Evolutionary conservation across 2,888 invertebrate species (phyloP).

Genomic region (Malthinus flaveolus): DNA sequence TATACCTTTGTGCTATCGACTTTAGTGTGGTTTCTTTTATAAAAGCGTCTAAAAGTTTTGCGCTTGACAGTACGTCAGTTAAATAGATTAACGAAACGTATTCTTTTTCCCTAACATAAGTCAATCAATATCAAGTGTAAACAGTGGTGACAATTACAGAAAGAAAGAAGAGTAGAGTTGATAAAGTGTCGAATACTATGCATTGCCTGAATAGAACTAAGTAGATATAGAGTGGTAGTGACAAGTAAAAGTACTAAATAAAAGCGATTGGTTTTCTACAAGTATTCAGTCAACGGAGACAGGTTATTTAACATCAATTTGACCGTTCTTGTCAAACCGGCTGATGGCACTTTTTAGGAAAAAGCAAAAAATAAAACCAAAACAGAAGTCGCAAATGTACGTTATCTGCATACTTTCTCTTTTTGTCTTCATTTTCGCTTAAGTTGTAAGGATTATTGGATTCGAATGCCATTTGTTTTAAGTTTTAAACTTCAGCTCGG

Average conservation of each 20-base stretch:
- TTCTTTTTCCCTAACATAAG: slow-evolving; percentile 12
- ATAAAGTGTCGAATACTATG: slow-evolving; percentile 22
- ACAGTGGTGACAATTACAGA: slow-evolving; percentile 18
- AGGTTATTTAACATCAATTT: slow-evolving; percentile 22
- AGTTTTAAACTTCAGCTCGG: slow-evolving; percentile 20
- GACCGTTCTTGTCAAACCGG: slow-evolving; percentile 17
- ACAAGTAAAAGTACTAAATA: slow-evolving; percentile 21
- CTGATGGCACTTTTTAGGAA: slow-evolving; percentile 15
- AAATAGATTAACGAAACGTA: slow-evolving; percentile 12
- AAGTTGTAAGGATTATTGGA: slow-evolving; percentile 23
- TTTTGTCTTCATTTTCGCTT: slow-evolving; percentile 22
- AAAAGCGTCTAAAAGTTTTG: not conserved
- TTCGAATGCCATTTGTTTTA: slow-evolving; percentile 25
- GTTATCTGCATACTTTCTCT: not conserved
- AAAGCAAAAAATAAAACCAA: not conserved
- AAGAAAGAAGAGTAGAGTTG: slow-evolving; percentile 8
- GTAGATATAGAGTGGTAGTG: slow-evolving; percentile 18
- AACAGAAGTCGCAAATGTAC: too few relatives aligned
- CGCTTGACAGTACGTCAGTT: slow-evolving; percentile 17
- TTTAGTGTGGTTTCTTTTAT: too few relatives aligned
- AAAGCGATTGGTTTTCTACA: slow-evolving; percentile 25
- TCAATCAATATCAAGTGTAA: slow-evolving; percentile 16
- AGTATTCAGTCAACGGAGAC: slow-evolving; percentile 17
- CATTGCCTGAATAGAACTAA: slow-evolving; percentile 13
- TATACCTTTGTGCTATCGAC: too few relatives aligned